phyloP scores from a whole-genome alignment of 2,113 vertebrate genomes.

The Pluvialis apricaria region DNA sequence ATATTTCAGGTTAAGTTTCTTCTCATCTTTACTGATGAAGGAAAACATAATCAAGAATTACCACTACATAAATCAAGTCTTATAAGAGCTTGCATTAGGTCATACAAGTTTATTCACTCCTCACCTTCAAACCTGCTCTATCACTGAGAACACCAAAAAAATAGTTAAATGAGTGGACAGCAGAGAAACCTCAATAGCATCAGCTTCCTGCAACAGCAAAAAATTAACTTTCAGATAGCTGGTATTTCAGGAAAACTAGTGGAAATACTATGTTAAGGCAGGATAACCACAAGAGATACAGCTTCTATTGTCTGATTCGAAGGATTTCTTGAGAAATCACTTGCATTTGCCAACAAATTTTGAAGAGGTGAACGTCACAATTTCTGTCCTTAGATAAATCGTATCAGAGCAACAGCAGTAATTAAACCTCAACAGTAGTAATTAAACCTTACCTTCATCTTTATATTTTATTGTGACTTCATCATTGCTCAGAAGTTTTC shows the following conservation, averaged over 20 bases:
- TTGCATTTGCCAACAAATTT: background rate
- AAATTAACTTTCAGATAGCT: background rate
- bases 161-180: background rate
- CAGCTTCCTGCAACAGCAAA: background rate
- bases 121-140: background rate
- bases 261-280: background rate
- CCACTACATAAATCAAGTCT: background rate
- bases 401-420: background rate
- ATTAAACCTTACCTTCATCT: constrained; percentile 87
- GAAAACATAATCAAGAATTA: background rate
- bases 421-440: background rate
- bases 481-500: constrained; percentile 95
- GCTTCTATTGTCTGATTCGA: background rate
- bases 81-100: background rate
- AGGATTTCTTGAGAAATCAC: background rate
- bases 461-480: constrained; percentile 99
- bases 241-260: background rate
- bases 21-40: background rate
- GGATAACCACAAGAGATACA: background rate
- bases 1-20: background rate
- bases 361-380: background rate
- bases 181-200: background rate
- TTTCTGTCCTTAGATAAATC: background rate
- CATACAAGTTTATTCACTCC: background rate
- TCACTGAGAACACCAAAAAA: background rate